A percentile compares a stretch with the other conserved stretches of the same genome.
phyloP scores from a whole-genome alignment of 1,140 invertebrate species.

The Acromyrmex charruanus region DNA sequence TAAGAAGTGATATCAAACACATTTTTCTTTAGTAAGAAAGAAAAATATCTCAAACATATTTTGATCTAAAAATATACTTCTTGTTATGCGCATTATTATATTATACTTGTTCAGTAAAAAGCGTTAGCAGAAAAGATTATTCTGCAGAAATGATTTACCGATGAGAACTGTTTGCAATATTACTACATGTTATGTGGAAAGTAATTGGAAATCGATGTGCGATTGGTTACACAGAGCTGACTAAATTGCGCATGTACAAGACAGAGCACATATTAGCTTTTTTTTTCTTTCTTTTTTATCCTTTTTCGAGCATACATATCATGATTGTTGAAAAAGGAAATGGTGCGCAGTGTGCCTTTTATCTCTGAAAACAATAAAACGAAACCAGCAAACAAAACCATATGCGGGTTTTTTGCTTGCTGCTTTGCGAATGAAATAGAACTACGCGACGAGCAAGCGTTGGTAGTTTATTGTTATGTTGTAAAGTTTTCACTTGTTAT shows the following conservation, averaged over 20 bases:
- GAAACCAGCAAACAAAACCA: slow-evolving; percentile 12
- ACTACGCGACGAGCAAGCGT: not conserved
- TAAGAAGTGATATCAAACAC: not conserved
- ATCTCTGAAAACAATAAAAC: slow-evolving; percentile 42
- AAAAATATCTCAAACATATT: not conserved
- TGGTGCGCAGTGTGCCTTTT: not conserved
- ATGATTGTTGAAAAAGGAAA: slow-evolving; percentile 3
- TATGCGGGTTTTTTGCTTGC: slow-evolving; percentile 17
- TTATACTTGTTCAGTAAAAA: not conserved
- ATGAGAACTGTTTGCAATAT: not conserved
- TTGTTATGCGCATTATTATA: not conserved
- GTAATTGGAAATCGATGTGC: slow-evolving; percentile 31
- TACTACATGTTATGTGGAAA: not conserved
- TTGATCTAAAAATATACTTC: not conserved
- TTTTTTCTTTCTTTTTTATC: not conserved
- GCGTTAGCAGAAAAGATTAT: not conserved
- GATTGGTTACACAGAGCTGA: slow-evolving; percentile 34
- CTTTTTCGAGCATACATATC: not conserved
- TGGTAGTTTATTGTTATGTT: slow-evolving; percentile 43
- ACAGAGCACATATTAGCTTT: not conserved
- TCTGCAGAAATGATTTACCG: not conserved
- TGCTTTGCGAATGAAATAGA: not conserved
- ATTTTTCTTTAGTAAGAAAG: not conserved
- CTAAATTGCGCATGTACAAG: slow-evolving; percentile 33
- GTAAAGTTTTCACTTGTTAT: slow-evolving; percentile 38